A percentile compares a stretch with the other conserved stretches of the same genome.
Conservation (phyloP, 1,140 invertebrate genomes). For the Drosophila bifasciata region DNA sequence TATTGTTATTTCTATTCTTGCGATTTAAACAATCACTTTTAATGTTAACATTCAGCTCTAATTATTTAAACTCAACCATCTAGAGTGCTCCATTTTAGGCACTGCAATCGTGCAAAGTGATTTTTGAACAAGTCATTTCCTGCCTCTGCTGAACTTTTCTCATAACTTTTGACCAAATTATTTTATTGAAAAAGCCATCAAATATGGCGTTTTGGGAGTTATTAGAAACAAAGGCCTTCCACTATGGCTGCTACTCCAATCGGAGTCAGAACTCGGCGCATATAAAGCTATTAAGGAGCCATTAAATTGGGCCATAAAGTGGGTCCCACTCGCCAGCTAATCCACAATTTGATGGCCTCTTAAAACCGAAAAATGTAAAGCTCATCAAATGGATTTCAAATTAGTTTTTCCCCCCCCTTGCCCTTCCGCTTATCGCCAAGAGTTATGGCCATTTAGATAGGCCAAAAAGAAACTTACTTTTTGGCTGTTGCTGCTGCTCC, state of each 20-base stretch:
- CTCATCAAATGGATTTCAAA: conserved; percentile 70
- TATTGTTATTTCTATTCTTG: no score
- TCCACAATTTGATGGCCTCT: conserved; percentile 33
- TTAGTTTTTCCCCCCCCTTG: conserved; percentile 29
- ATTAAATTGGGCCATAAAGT: conserved; percentile 68
- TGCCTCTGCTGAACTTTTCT: no score
- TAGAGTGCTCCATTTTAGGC: not conserved
- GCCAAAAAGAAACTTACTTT: conserved; percentile 35
- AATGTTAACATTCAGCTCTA: no score
- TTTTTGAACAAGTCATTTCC: no score
- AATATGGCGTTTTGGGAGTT: conserved; percentile 34
- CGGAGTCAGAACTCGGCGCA: conserved; percentile 29
- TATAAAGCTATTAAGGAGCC: conserved; percentile 67
- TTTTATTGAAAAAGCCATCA: conserved; percentile 29
- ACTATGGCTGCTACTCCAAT: not conserved
- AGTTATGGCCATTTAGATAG: conserved; percentile 64
- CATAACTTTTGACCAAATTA: conserved; percentile 8
- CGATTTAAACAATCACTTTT: no score
- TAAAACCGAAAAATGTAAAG: conserved; percentile 53
- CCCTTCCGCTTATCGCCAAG: conserved; percentile 17
- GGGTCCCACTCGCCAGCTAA: conserved; percentile 28
- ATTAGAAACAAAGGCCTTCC: conserved; percentile 1
- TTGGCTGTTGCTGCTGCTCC: conserved; percentile 32
- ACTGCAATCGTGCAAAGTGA: no score
- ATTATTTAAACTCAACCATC: no score